These are phyloP conservation scores for Panthera leo DNA, from an alignment of 2,113 vertebrate genomes.

Conservation along the genomic window DNA sequence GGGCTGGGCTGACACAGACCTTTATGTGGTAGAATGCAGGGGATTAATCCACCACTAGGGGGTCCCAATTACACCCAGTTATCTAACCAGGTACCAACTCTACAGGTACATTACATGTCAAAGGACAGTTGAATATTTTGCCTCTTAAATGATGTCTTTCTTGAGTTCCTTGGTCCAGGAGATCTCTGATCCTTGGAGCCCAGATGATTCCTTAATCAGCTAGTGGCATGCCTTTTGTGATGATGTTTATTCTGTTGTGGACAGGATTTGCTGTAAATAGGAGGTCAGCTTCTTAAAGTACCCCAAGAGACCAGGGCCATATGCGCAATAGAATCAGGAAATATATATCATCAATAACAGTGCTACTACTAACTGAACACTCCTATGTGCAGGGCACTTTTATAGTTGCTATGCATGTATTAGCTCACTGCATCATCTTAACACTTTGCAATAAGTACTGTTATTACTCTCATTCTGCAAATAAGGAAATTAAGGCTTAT, in stretches of 20 bases:
- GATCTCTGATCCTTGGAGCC: not conserved
- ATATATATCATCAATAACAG: not conserved
- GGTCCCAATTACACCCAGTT: not conserved
- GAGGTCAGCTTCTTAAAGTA: not conserved
- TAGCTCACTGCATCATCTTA: not conserved
- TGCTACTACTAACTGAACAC: not conserved
- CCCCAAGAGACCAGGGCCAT: not conserved
- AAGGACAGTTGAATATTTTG: not conserved
- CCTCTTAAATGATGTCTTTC: not conserved
- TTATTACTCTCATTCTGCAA: not conserved
- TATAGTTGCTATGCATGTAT: not conserved
- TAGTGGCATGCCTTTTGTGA: not conserved
- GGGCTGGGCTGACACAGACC: too few species aligned
- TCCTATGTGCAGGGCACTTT: not conserved
- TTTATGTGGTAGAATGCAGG: not conserved
- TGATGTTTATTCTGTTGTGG: not conserved
- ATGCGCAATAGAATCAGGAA: not conserved
- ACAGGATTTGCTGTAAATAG: not conserved
- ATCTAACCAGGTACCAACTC: not conserved
- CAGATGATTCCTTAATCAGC: not conserved
- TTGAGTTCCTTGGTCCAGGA: not conserved
- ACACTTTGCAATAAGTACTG: not conserved
- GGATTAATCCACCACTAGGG: not conserved
- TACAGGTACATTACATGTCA: not conserved
- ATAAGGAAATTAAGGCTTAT: not conserved